phyloP scores from a whole-genome alignment of 2,797 vertebrate species.

The Liasis olivaceus region DNA sequence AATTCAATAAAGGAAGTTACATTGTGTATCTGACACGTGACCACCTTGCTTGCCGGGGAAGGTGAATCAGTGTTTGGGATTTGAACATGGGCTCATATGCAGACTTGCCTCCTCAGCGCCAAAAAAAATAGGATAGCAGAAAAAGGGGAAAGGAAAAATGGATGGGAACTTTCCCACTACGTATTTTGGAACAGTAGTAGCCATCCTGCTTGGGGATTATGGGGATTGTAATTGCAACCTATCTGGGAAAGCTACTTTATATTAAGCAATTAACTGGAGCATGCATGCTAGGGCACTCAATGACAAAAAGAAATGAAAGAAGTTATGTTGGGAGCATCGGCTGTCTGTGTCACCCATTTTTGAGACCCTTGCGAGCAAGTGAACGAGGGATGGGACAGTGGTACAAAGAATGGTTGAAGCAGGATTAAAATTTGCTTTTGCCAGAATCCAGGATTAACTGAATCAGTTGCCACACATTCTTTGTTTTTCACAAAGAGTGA shows the following conservation, averaged over 20 bases:
- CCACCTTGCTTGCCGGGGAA: not conserved
- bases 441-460: not conserved
- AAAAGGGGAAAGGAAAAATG: not conserved
- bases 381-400: not conserved
- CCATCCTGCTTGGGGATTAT: not conserved
- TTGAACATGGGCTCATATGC: not conserved
- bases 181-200: not conserved
- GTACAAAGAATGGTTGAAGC: not conserved
- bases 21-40: not conserved
- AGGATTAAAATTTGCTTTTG: not conserved
- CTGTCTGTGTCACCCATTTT: not conserved
- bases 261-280: not conserved
- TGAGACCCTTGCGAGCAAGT: not conserved
- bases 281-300: not conserved
- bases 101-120: not conserved
- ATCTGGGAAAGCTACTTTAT: not conserved
- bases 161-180: not conserved
- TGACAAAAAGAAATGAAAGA: not conserved
- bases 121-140: not conserved
- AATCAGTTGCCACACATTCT: not conserved
- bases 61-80: not conserved
- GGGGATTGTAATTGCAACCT: not conserved
- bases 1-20: not conserved
- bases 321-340: too few species aligned
- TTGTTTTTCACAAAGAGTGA: not conserved